Conservation (phyloP, 1,140 invertebrate species). For the Calephelis virginiensis region DNA sequence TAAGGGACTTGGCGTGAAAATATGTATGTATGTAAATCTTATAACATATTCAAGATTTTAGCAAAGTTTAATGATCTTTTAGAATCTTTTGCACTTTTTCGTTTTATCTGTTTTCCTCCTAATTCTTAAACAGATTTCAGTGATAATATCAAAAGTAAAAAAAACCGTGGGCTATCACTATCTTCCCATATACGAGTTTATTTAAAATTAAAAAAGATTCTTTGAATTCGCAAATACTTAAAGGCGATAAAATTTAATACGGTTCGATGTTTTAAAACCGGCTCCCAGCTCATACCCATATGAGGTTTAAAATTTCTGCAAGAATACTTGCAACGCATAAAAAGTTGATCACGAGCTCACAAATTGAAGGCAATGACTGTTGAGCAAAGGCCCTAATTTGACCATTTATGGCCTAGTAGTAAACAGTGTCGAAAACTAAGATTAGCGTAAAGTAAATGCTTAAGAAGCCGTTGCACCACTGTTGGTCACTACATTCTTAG, state of each 20-base stretch:
- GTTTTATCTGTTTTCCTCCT: too few species aligned
- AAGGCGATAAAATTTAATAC: conserved; percentile 65
- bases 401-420: conserved; percentile 55
- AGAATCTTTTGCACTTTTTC: too few species aligned
- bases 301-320: conserved; percentile 56
- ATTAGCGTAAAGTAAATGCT: conserved; percentile 48
- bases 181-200: too few species aligned
- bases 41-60: too few species aligned
- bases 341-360: conserved; percentile 64
- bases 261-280: conserved; percentile 59
- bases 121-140: too few species aligned
- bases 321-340: conserved; percentile 64
- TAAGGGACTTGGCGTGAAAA: too few species aligned
- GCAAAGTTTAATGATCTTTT: too few species aligned
- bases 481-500: conserved; percentile 40
- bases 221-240: conserved; percentile 54
- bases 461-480: conserved; percentile 40
- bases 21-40: too few species aligned
- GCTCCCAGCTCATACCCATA: conserved; percentile 46
- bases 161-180: too few species aligned
- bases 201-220: not conserved
- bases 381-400: conserved; percentile 61
- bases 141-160: too few species aligned
- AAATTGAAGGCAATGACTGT: conserved; percentile 54
- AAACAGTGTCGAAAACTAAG: conserved; percentile 58